Conservation (phyloP, 2,888 invertebrate genomes). For the Teleiodes luculella region DNA sequence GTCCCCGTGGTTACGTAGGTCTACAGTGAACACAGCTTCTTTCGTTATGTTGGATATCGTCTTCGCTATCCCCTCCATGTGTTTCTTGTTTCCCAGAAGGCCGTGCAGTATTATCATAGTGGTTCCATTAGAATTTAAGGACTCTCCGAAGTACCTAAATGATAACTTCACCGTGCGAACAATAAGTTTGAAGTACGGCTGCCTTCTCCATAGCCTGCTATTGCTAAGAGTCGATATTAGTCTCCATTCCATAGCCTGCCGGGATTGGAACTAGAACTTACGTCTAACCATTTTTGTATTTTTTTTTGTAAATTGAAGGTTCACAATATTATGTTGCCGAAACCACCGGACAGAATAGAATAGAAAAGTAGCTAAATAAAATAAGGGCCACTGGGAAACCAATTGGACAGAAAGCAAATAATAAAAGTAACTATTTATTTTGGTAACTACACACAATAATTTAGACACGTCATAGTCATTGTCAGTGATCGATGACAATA, state of each 20-base stretch:
- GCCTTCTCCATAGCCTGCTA: neutral
- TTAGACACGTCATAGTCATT: no score
- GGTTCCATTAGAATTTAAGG: slow-evolving; percentile 23
- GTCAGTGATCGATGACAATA: no score
- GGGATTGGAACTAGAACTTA: no score
- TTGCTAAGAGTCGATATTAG: neutral
- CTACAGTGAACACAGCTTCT: slow-evolving; percentile 88
- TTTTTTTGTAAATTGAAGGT: no score
- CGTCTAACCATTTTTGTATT: no score
- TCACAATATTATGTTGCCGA: no score
- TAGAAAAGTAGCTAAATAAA: no score
- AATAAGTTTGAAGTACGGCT: neutral
- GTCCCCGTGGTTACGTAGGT: slow-evolving; percentile 96
- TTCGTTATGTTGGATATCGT: slow-evolving; percentile 82
- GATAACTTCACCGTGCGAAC: slow-evolving; percentile 46
- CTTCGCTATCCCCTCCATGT: slow-evolving; percentile 91
- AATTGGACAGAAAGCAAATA: no score
- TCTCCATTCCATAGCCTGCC: neutral
- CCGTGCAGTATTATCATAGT: slow-evolving; percentile 85
- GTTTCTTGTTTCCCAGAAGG: slow-evolving; percentile 90
- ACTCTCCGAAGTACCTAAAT: slow-evolving; percentile 51
- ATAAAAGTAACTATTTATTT: no score
- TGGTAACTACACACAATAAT: no score
- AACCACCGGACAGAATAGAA: no score
- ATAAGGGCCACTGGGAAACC: no score